Conservation (phyloP, 1,140 invertebrate species). For the Hyposmocoma kahamanoa region DNA sequence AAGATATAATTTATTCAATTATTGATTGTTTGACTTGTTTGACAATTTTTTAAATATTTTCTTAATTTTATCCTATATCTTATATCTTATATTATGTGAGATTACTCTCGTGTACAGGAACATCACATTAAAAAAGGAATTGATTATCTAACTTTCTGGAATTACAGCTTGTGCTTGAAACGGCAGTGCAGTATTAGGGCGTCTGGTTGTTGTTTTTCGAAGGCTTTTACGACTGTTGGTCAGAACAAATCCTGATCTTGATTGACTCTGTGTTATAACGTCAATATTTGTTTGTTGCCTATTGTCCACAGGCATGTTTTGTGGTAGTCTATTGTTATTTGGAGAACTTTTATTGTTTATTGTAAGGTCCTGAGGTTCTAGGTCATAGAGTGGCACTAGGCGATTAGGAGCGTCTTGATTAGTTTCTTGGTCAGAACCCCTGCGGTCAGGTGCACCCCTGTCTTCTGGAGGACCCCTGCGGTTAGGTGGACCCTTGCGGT, state of each 20-base stretch:
- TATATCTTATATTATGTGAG: too few relatives aligned
- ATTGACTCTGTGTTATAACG: too few relatives aligned
- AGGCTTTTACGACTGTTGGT: not conserved
- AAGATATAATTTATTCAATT: too few relatives aligned
- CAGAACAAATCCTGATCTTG: too few relatives aligned
- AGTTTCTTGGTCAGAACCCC: conserved; percentile 7
- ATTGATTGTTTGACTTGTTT: too few relatives aligned
- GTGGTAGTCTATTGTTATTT: conserved; percentile 1
- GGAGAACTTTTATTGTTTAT: too few relatives aligned
- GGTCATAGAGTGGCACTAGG: not conserved
- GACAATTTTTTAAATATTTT: too few relatives aligned
- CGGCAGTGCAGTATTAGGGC: not conserved
- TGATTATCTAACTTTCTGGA: conserved; percentile 7
- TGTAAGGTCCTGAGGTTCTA: not conserved
- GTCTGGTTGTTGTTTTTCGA: not conserved
- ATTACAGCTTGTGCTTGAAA: conserved; percentile 16
- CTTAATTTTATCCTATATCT: too few relatives aligned
- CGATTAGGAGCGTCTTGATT: conserved; percentile 3
- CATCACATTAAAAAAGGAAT: too few relatives aligned
- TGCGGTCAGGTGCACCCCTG: conserved; percentile 7
- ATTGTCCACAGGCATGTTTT: not conserved
- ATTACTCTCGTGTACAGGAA: too few relatives aligned
- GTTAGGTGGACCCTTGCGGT: conserved; percentile 11
- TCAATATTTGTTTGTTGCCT: not conserved
- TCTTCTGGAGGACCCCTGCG: conserved; percentile 8